Evolutionary conservation across 1,140 invertebrate species (phyloP), one percentile per base, ranked within the genome.

Genomic region (Hestina assimilis): DNA sequence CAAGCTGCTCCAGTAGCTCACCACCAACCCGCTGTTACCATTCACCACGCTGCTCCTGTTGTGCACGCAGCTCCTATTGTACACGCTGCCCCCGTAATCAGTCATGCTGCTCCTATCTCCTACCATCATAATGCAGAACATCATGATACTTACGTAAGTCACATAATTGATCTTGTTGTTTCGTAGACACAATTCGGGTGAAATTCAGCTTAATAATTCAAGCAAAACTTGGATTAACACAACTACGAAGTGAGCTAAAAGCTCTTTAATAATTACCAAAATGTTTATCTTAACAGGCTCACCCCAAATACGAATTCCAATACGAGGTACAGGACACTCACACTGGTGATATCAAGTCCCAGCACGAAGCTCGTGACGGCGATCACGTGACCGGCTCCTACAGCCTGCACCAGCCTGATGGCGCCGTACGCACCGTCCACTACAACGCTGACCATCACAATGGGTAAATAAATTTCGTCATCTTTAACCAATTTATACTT

Each of bases 321-420:
- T 90, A 90, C 71, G 78, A 79, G 17, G 87, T 89, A 23, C 54
- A 66, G 8, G 80, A 83, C 51, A 68, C 66, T 0, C 72, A 83
- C 57, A 79, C 78, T n/a, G 72, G 75, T 4, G 76, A 83, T 67
- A 63, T 73, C 62, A 83, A 81, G 66, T 75, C 63, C 45, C 78
- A 83, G 33, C 74, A 79, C 31, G 78, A 83, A 58, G 59, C 55
- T 19, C 71, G 78, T 21, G 59, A 89, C 72, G 69, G 72, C 66
- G 89, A 76, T 64, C 68, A 75, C 1, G 86, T 90, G 11, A 81
- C 81, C 21, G 90, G 90, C 14, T 75, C 76, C 15, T 91, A 90
- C 72, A 81, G 77, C n/a, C 67, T 90, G 17, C 68, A 89, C 26
- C 84, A 90, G 62, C 80, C 90, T 17, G 80, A 85, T 19, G 89